Conservation (phyloP, 2,113 vertebrate species). For the Rhynchopsitta pachyrhyncha region DNA sequence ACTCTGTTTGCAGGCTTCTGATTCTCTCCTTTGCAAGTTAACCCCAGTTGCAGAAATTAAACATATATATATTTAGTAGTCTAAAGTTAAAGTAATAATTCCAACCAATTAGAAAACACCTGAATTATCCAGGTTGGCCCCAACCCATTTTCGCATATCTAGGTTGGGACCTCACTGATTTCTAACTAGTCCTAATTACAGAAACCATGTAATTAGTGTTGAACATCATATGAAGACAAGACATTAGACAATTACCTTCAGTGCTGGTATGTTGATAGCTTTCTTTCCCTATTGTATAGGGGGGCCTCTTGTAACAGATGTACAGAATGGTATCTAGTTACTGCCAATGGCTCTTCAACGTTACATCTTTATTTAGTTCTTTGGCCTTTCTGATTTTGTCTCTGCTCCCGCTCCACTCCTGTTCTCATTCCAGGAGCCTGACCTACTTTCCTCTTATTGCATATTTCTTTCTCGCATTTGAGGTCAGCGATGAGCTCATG, state of each 20-base stretch:
- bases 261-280: slow-evolving; percentile 11
- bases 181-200: slow-evolving; percentile 40
- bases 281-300: neutral
- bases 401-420: slow-evolving; percentile 24
- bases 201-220: slow-evolving; percentile 36
- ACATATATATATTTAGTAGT: neutral
- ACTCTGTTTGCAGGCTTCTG: neutral
- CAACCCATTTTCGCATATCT: neutral
- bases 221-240: neutral
- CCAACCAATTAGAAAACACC: neutral
- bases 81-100: slow-evolving; percentile 16
- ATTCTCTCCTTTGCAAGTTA: slow-evolving; percentile 14
- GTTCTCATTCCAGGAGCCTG: slow-evolving; percentile 45
- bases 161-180: neutral
- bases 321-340: neutral
- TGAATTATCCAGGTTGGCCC: slow-evolving; percentile 4
- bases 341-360: neutral
- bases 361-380: slow-evolving; percentile 54
- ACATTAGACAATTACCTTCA: slow-evolving; percentile 3
- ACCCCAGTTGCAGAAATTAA: neutral
- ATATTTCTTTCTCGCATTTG: slow-evolving; percentile 43
- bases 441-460: slow-evolving; percentile 50
- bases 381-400: slow-evolving; percentile 45
- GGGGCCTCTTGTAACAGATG: neutral
- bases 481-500: slow-evolving; percentile 62